Percentiles rank a stretch among this genome's conserved stretches.
phyloP scores from a whole-genome alignment of 2,888 invertebrate species.

The Phengaris arion region DNA sequence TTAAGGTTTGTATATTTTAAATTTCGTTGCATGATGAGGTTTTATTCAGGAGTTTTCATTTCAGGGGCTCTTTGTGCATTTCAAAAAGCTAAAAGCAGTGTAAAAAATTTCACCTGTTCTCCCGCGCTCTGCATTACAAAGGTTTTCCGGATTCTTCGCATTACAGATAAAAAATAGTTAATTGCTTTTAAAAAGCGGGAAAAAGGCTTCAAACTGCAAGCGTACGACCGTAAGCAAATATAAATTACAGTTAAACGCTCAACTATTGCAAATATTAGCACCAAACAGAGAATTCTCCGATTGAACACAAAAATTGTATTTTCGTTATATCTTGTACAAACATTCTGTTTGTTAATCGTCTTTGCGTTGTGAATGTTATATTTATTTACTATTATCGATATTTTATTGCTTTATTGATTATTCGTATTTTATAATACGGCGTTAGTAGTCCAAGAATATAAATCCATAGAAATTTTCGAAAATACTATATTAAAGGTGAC shows the following conservation, averaged over 20 bases:
- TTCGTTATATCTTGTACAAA: neutral
- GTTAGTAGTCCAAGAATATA: neutral
- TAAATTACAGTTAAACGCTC: conserved; percentile 12
- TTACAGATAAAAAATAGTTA: conserved; percentile 17
- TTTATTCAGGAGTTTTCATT: neutral
- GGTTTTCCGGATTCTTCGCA: neutral
- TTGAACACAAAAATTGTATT: neutral
- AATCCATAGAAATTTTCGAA: neutral
- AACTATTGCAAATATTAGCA: conserved; percentile 18
- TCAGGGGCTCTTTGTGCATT: neutral
- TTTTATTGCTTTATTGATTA: neutral
- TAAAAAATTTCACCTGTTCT: neutral
- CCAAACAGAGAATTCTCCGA: neutral
- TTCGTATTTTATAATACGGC: conserved; percentile 13
- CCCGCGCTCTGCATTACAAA: neutral
- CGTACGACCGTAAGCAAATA: conserved; percentile 11
- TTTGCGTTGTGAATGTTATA: conserved; percentile 5
- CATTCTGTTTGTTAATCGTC: neutral
- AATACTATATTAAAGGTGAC: neutral
- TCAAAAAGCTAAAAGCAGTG: conserved; percentile 4
- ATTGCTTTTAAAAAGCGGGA: neutral
- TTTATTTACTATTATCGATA: neutral
- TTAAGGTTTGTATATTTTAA: conserved; percentile 18
- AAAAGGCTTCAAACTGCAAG: neutral
- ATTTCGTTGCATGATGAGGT: neutral